These are phyloP conservation scores for Pelochelys cantorii DNA, from an alignment of 2,797 vertebrate species.

Conservation along the genomic window DNA sequence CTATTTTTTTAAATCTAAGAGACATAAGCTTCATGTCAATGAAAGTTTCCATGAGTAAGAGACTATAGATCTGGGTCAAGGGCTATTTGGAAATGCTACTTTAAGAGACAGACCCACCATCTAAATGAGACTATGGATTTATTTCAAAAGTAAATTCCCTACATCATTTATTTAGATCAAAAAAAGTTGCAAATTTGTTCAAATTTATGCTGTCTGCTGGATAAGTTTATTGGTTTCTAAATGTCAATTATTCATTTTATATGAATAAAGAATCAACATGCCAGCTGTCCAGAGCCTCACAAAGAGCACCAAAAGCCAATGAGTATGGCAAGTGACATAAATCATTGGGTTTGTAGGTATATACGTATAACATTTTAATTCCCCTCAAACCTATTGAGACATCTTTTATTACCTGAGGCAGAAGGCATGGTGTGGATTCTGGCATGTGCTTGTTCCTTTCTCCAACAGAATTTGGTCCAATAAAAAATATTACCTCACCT, in stretches of 20 bases:
- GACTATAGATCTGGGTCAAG: neutral
- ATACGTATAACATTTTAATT: slow-evolving; percentile 27
- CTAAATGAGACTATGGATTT: neutral
- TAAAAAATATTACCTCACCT: too few relatives aligned
- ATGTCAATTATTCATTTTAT: slow-evolving; percentile 26
- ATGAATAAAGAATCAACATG: slow-evolving; percentile 42
- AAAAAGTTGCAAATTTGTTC: neutral
- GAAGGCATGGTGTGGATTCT: neutral
- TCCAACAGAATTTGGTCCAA: too few relatives aligned
- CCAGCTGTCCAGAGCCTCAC: slow-evolving; percentile 45
- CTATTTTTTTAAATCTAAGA: neutral
- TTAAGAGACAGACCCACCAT: neutral
- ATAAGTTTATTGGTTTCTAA: slow-evolving; percentile 39
- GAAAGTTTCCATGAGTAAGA: neutral
- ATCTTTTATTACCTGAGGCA: neutral
- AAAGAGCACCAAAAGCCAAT: slow-evolving; percentile 27
- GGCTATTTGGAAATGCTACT: neutral
- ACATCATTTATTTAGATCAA: neutral
- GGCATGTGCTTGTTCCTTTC: too few relatives aligned
- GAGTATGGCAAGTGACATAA: slow-evolving; percentile 52
- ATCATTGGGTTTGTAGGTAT: slow-evolving; percentile 30
- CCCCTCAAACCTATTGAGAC: neutral
- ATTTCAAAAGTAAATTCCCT: neutral
- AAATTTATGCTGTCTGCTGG: neutral
- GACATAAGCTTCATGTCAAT: neutral